phyloP scores from a whole-genome alignment of 2,113 vertebrate genomes.

The Dicrurus megarhynchus region DNA sequence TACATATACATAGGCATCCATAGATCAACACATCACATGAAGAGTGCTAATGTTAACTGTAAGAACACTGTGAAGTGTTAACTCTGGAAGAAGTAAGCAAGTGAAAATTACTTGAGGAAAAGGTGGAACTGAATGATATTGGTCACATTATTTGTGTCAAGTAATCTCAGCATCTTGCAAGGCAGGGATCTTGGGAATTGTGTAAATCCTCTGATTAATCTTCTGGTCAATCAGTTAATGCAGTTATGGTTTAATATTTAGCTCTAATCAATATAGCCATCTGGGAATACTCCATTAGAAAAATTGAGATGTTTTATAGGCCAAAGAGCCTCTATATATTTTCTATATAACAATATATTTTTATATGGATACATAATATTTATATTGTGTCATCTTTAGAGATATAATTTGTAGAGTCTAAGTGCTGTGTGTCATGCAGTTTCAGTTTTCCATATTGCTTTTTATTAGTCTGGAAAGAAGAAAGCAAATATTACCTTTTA shows the following conservation, averaged over 20 bases:
- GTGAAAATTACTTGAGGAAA: neutral
- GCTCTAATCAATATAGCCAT: neutral
- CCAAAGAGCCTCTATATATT: neutral
- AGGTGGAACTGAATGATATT: neutral
- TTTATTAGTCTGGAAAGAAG: neutral
- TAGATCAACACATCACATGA: neutral
- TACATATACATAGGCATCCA: neutral
- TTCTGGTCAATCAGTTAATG: slow-evolving; percentile 22
- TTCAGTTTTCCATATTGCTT: neutral
- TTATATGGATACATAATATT: neutral
- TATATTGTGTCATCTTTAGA: neutral
- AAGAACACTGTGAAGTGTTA: neutral
- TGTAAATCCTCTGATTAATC: neutral
- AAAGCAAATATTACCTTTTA: neutral
- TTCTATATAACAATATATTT: neutral
- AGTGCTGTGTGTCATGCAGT: neutral
- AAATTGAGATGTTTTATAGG: neutral
- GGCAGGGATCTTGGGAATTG: neutral
- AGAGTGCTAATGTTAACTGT: neutral
- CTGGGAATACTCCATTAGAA: neutral
- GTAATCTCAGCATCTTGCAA: neutral
- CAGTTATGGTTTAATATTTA: neutral
- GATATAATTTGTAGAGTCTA: neutral
- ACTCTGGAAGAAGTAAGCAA: neutral
- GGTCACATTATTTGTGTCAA: neutral